phyloP scores from a whole-genome alignment of 2,797 vertebrate genomes.

The Hybognathus amarus region DNA sequence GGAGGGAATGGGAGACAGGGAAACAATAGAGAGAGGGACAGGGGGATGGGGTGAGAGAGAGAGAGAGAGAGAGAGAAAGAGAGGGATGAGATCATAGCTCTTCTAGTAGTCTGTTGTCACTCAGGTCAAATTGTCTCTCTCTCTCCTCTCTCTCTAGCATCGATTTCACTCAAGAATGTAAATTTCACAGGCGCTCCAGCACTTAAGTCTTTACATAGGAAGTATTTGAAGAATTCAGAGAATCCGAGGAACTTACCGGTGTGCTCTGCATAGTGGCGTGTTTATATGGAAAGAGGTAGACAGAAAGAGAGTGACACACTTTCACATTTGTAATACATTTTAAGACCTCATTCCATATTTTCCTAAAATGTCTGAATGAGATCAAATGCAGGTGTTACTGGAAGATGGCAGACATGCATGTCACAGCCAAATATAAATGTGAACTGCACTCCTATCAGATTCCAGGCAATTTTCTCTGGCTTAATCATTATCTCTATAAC shows the following conservation, averaged over 20 bases:
- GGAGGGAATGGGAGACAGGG: conserved; percentile 64
- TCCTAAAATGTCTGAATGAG: background rate
- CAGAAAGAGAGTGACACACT: conserved; percentile 43
- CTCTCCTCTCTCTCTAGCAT: conserved; percentile 49
- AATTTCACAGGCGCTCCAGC: conserved; percentile 66
- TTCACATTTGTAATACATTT: conserved; percentile 22
- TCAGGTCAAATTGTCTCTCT: conserved; percentile 78
- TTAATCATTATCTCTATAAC: background rate
- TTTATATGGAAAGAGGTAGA: conserved; percentile 56
- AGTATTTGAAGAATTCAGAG: conserved; percentile 70
- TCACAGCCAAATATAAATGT: background rate
- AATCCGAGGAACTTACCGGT: conserved; percentile 29
- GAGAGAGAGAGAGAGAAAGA: conserved; percentile 61
- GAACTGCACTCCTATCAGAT: background rate
- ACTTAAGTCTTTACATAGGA: conserved; percentile 68
- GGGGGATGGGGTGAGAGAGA: conserved; percentile 53
- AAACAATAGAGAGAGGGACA: conserved; percentile 60
- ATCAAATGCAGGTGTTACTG: background rate
- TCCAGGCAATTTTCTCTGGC: background rate
- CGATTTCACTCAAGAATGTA: conserved; percentile 66
- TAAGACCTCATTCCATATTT: conserved; percentile 11
- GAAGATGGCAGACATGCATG: background rate
- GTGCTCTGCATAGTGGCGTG: conserved; percentile 34
- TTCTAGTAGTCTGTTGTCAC: conserved; percentile 85
- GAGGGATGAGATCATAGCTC: conserved; percentile 83